These are phyloP conservation scores for Novumbra hubbsi DNA, from an alignment of 2,797 vertebrate species.

Conservation along the genomic window DNA sequence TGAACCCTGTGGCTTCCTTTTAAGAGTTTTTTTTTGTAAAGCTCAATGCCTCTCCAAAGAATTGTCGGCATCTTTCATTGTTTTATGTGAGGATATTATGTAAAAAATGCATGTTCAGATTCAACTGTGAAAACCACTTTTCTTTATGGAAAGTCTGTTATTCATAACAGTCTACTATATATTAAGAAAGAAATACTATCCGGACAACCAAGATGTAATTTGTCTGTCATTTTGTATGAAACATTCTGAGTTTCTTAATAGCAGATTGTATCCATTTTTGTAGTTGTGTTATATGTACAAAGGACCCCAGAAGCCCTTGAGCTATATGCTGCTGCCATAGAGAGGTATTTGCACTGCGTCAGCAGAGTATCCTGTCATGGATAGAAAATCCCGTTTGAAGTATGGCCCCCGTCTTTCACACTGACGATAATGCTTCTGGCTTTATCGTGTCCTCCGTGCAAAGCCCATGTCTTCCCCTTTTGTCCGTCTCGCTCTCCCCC, in stretches of 20 bases:
- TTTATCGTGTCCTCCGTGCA: slow-evolving; percentile 82
- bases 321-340: slow-evolving; percentile 69
- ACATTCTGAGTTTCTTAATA: slow-evolving; percentile 40
- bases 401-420: slow-evolving; percentile 83
- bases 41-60: slow-evolving; percentile 54
- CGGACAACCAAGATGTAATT: slow-evolving; percentile 33
- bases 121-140: slow-evolving; percentile 12
- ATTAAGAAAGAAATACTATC: slow-evolving; percentile 16
- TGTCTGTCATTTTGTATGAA: slow-evolving; percentile 32
- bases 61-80: not conserved
- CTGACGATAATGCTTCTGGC: slow-evolving; percentile 80
- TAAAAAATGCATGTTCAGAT: slow-evolving; percentile 13
- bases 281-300: slow-evolving; percentile 70
- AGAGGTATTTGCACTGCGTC: slow-evolving; percentile 75
- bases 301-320: slow-evolving; percentile 64
- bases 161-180: slow-evolving; percentile 6
- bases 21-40: slow-evolving; percentile 75
- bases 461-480: slow-evolving; percentile 81
- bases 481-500: slow-evolving; percentile 73
- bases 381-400: slow-evolving; percentile 84
- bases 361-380: slow-evolving; percentile 80
- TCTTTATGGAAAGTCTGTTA: not conserved
- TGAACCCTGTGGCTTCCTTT: slow-evolving; percentile 78
- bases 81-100: slow-evolving; percentile 26
- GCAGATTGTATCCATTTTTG: slow-evolving; percentile 67